Evolutionary conservation across 2,888 invertebrate species (phyloP).

Genomic region (Heliothis peltigera): DNA sequence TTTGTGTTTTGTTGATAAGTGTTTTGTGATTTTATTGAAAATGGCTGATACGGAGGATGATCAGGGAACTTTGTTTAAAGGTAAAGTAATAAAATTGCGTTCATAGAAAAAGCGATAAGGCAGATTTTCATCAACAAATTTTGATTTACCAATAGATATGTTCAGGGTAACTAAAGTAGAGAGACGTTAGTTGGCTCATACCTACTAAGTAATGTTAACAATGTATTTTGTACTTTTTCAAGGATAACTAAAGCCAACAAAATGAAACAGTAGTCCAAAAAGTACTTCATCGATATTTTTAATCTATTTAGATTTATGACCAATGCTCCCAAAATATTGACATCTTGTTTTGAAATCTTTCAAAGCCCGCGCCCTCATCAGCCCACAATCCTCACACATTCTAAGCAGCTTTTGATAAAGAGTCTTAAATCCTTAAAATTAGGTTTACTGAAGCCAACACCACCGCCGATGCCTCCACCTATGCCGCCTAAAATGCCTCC

Average conservation of each 20-base stretch:
- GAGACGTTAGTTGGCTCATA: too few species aligned
- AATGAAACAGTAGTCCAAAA: background rate
- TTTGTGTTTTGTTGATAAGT: constrained; percentile 25
- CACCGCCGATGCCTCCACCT: constrained; percentile 92
- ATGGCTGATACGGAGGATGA: constrained; percentile 53
- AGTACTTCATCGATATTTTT: background rate
- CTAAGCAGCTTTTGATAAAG: background rate
- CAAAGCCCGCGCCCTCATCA: too few species aligned
- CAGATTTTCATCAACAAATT: background rate
- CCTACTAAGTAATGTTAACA: too few species aligned
- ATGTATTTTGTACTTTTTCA: background rate
- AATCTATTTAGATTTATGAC: background rate
- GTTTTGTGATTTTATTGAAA: constrained; percentile 37
- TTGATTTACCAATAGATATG: too few species aligned
- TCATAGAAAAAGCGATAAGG: background rate
- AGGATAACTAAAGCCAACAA: background rate
- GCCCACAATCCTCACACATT: too few species aligned
- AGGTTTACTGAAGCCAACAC: constrained; percentile 87
- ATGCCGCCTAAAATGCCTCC: constrained; percentile 92
- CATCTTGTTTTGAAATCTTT: background rate
- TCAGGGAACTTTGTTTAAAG: constrained; percentile 61
- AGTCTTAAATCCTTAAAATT: background rate
- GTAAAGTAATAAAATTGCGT: constrained; percentile 46
- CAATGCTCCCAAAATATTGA: background rate
- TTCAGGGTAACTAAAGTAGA: too few species aligned